Conservation (phyloP, 2,113 vertebrate genomes). For the Xiphophorus maculatus region DNA sequence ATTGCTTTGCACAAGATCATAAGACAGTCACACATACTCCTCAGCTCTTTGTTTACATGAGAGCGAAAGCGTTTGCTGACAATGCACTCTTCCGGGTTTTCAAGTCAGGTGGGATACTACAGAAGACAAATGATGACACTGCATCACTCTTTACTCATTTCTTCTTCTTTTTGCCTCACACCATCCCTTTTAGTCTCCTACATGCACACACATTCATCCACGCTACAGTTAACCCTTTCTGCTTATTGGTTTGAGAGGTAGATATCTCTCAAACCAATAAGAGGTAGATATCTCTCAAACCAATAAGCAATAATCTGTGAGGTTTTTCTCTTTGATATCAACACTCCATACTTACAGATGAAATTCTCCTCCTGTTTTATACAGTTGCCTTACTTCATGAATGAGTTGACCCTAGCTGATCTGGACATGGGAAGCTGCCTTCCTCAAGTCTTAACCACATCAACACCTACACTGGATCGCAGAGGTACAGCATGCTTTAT, state of each 20-base stretch:
- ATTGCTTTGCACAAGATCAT: no score
- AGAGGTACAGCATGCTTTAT: conserved; percentile 70
- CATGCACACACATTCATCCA: conserved; percentile 4
- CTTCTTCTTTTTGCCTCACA: conserved; percentile 26
- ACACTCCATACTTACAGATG: background rate
- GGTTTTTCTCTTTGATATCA: background rate
- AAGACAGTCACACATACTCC: conserved; percentile 3
- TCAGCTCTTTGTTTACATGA: background rate
- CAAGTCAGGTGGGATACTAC: conserved; percentile 9
- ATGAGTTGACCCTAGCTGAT: conserved; percentile 84
- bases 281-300: background rate
- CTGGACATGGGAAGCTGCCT: conserved; percentile 87
- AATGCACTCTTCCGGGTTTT: conserved; percentile 23
- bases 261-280: background rate
- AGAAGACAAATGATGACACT: conserved; percentile 20
- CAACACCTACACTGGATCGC: conserved; percentile 80
- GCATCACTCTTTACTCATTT: conserved; percentile 50
- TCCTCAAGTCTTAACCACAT: conserved; percentile 81
- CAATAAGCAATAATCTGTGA: background rate
- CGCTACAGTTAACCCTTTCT: background rate
- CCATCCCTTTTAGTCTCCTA: conserved; percentile 13
- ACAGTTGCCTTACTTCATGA: conserved; percentile 89
- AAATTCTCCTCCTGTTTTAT: conserved; percentile 30
- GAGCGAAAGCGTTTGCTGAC: conserved; percentile 18
- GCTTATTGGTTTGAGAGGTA: conserved; percentile 1